phyloP scores from a whole-genome alignment of 2,113 vertebrate species.

The Megaleporinus macrocephalus region DNA sequence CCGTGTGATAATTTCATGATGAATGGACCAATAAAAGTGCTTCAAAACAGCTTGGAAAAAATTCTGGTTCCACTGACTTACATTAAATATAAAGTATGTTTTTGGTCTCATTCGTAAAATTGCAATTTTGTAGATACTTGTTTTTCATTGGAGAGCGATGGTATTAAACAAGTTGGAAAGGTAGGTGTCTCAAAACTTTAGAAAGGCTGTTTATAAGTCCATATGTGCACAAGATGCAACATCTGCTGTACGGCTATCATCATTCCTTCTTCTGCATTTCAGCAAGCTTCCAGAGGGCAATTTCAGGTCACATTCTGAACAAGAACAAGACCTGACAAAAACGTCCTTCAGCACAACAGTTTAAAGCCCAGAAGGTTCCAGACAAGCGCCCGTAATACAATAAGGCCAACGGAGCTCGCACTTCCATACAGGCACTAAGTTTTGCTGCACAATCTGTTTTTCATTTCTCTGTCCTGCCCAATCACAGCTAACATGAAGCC shows the following conservation, averaged over 20 bases:
- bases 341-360: not conserved
- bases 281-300: not conserved
- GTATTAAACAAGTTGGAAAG: not conserved
- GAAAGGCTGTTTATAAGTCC: not conserved
- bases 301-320: not conserved
- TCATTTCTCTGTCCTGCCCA: constrained; percentile 40
- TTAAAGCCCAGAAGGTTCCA: not conserved
- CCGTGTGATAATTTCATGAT: too few species aligned
- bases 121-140: too few species aligned
- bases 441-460: constrained; percentile 43
- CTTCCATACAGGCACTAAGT: not conserved
- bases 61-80: too few species aligned
- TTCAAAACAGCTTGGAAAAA: too few species aligned
- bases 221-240: not conserved
- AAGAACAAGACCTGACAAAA: constrained; percentile 22
- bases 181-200: not conserved
- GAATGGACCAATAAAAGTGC: too few species aligned
- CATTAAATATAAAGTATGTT: too few species aligned
- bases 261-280: not conserved
- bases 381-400: not conserved
- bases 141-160: too few species aligned
- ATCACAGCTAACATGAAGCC: constrained; percentile 31
- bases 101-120: too few species aligned
- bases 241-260: not conserved
- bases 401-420: not conserved